These are phyloP conservation scores for Rafetus swinhoei DNA, from an alignment of 2,113 vertebrate genomes.

Conservation along the genomic window DNA sequence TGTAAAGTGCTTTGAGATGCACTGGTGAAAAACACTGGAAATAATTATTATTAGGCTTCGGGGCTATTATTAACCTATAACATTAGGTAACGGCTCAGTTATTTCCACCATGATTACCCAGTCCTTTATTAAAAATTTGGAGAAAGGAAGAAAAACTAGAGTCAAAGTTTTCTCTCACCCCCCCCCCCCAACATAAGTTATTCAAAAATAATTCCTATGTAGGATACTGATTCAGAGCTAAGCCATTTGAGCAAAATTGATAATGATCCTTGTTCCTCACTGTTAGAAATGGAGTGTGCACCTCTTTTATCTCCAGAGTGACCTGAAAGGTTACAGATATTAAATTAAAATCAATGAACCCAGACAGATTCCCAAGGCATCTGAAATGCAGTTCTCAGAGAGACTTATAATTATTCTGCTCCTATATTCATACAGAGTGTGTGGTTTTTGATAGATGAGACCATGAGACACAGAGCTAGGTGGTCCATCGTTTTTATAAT, in stretches of 20 bases:
- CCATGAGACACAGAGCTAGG: not conserved
- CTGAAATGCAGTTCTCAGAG: not conserved
- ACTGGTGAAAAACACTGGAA: not conserved
- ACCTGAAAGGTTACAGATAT: not conserved
- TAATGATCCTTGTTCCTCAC: not conserved
- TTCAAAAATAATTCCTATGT: not conserved
- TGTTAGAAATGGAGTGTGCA: not conserved
- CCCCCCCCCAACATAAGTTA: not conserved
- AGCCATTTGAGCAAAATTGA: not conserved
- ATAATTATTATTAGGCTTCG: not conserved
- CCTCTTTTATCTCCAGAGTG: not conserved
- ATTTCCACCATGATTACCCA: not conserved
- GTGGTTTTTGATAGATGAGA: not conserved
- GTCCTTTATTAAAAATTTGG: not conserved
- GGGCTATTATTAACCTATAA: not conserved
- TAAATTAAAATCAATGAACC: not conserved
- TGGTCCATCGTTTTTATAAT: not conserved
- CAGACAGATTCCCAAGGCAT: not conserved
- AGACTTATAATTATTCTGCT: not conserved
- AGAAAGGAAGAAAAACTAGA: not conserved
- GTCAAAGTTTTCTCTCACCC: not conserved
- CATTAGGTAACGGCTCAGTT: not conserved
- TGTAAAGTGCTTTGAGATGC: not conserved
- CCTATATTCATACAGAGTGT: fast-evolving
- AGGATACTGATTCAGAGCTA: not conserved